phyloP scores from a whole-genome alignment of 2,888 invertebrate genomes.

The Terebella lapidaria region DNA sequence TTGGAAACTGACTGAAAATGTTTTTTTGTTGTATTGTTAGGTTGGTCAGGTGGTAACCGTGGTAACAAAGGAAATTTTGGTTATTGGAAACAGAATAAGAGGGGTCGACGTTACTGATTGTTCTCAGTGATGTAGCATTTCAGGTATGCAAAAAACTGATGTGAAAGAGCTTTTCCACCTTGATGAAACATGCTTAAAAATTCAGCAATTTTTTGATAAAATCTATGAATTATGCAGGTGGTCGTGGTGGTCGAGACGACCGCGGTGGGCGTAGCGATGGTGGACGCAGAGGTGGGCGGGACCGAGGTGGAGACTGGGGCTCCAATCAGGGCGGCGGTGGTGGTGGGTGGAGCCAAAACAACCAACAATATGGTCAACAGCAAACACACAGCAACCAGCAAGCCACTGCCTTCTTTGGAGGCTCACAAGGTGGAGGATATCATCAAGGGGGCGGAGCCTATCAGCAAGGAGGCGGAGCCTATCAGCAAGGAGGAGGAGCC shows the following conservation, averaged over 20 bases:
- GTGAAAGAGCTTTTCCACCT: too few relatives aligned
- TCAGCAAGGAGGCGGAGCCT: constrained; percentile 9
- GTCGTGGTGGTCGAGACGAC: constrained; percentile 5
- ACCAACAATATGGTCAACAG: neutral
- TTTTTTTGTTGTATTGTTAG: constrained; percentile 4
- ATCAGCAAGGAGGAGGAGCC: constrained; percentile 8
- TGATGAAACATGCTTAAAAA: too few relatives aligned
- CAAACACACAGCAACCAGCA: neutral
- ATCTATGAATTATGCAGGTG: too few relatives aligned
- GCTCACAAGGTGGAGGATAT: constrained; percentile 14
- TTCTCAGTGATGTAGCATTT: too few relatives aligned
- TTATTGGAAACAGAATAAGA: neutral
- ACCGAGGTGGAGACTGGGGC: constrained; percentile 1
- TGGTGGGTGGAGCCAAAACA: neutral
- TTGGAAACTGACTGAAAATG: too few relatives aligned
- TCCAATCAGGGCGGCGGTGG: constrained; percentile 10
- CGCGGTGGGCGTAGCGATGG: constrained; percentile 9
- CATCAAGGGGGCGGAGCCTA: constrained; percentile 5
- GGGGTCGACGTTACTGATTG: neutral
- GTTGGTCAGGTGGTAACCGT: neutral
- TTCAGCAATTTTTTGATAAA: too few relatives aligned
- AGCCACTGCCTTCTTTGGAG: constrained; percentile 8
- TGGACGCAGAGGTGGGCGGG: constrained; percentile 1
- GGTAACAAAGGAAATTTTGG: neutral
- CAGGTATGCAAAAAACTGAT: too few relatives aligned